phyloP scores from a whole-genome alignment of 2,797 vertebrate genomes.

The Cetoscarus ocellatus region DNA sequence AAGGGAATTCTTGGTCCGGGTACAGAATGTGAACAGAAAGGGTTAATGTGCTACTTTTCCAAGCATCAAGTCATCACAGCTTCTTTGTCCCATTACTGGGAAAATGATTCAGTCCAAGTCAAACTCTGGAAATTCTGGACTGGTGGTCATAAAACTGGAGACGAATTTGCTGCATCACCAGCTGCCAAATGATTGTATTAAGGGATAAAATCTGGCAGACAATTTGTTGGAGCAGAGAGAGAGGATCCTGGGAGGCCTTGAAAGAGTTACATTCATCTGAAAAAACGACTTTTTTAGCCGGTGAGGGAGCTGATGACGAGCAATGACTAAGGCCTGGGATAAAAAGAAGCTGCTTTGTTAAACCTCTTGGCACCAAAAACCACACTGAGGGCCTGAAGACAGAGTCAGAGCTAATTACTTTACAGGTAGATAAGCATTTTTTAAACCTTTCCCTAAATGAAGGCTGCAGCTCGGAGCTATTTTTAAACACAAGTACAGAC shows the following conservation, averaged over 20 bases:
- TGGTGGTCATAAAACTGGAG: constrained; percentile 29
- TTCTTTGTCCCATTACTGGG: background rate
- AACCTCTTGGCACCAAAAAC: constrained; percentile 44
- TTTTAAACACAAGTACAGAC: constrained; percentile 21
- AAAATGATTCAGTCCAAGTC: background rate
- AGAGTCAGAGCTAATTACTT: constrained; percentile 58
- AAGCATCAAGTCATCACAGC: background rate
- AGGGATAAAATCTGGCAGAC: constrained; percentile 44
- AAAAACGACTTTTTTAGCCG: constrained; percentile 42
- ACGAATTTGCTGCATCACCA: constrained; percentile 41
- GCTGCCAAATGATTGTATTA: constrained; percentile 40
- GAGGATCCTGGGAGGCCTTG: constrained; percentile 42
- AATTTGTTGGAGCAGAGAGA: constrained; percentile 28
- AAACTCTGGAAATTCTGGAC: background rate
- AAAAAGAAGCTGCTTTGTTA: constrained; percentile 35
- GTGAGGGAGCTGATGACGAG: constrained; percentile 33
- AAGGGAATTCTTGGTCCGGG: too few relatives aligned
- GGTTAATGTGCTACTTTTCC: too few relatives aligned
- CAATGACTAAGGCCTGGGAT: constrained; percentile 50
- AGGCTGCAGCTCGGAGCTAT: constrained; percentile 42
- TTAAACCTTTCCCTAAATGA: constrained; percentile 44
- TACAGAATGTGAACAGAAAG: too few relatives aligned
- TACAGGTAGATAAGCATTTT: constrained; percentile 57
- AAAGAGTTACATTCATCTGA: constrained; percentile 40
- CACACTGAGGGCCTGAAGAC: constrained; percentile 21